Base-by-base conservation (phyloP, 1,140 invertebrate genomes). In the Penaeus vannamei region DNA sequence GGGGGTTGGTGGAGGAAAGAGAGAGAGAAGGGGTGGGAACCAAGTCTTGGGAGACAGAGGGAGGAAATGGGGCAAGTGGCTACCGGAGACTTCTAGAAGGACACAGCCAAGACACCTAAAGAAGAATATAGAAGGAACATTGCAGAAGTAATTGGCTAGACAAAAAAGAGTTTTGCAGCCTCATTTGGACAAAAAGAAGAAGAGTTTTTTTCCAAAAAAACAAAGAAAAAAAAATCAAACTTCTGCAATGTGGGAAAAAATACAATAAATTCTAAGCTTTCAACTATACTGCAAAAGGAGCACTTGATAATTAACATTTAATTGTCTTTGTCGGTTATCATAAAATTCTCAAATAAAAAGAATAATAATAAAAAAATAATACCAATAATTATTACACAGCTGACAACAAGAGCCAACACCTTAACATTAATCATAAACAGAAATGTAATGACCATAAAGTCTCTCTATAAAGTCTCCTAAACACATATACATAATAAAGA, bases 51-150 rank as follows among this genome's bases (percentile, higher is more conserved):
- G 22, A 14, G 42, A 66, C 17, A 46, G 80, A 62, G 46, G 42
- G 32, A 82, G 80, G 26, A 64, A 72, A 32, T 22, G 46, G 53
- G 69, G 72, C 26, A 29, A 86, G 26, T 61, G 20, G 60, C 85
- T 79, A 86, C 42, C 83, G 36, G 23, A 69, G 64, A 85, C 42
- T 19, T 85, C 29, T 69, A 83, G 42, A 84, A 36, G 61, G 61
- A 85, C 53, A 69, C 84, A 85, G 84, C 84, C 84, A 85, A 76
- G 84, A 85, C 84, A 85, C 46, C 84, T 85, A 85, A 79, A 60
- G 84, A 85, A 79, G 72, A 86, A 61, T 86, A 61, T 59, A 61
- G 59, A 32, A 42, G 60, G 59, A 62, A 26, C 42, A 26, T 53
- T 81, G 81, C 81, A 84, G 81, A 84, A 84, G 61, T 84, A 29